Evolutionary conservation across 2,113 vertebrate genomes (phyloP).

Genomic region (Psilopogon haemacephalus): DNA sequence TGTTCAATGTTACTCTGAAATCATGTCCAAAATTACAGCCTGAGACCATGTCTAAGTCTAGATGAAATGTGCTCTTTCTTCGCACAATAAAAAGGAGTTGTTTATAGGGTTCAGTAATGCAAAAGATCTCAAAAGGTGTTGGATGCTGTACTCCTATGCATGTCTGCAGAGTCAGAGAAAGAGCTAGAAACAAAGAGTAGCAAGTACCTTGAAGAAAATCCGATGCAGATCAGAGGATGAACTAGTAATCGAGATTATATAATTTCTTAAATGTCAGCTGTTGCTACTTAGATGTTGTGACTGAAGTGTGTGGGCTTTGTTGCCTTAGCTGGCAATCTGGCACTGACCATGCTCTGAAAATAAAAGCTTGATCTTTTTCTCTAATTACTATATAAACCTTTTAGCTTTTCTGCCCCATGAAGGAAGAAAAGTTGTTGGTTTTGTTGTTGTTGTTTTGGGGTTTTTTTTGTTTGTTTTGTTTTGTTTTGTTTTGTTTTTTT

Average conservation of each 20-base stretch:
- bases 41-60: not conserved
- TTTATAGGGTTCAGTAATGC: not conserved
- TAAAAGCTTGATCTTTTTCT: conserved; percentile 14
- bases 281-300: not conserved
- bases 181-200: not conserved
- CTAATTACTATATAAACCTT: not conserved
- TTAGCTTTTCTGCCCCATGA: not conserved
- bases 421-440: not conserved
- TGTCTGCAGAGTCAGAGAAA: not conserved
- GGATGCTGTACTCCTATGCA: not conserved
- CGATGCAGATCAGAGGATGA: not conserved
- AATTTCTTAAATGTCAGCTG: not conserved
- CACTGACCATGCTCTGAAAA: not conserved
- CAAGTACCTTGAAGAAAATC: not conserved
- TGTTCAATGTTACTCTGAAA: not conserved
- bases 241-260: not conserved
- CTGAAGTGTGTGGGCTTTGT: not conserved
- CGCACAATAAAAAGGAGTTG: not conserved
- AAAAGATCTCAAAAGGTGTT: not conserved
- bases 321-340: conserved; percentile 2
- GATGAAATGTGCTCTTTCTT: not conserved
- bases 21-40: not conserved
- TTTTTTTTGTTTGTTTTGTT: too few species aligned
- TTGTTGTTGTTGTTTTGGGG: too few species aligned
- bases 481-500: not conserved